Base-by-base conservation (phyloP, 2,888 invertebrate species). In the Podabrus alpinus region DNA sequence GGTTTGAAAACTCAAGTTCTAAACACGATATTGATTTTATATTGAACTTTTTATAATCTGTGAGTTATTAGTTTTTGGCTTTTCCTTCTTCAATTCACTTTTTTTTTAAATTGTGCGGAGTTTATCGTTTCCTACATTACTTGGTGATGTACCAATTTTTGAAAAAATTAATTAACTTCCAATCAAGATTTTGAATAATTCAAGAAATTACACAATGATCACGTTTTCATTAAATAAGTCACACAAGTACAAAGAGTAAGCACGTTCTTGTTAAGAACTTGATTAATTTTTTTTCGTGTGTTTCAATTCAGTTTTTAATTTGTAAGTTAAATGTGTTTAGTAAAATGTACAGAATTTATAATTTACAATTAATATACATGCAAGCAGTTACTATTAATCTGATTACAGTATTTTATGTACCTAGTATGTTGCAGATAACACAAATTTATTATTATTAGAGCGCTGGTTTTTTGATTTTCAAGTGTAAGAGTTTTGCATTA, bases 311-410 rank as follows among this genome's bases (percentile, higher is more conserved):
- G 45, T 45, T 45, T 45, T 45, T 45, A 45, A 45, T 45, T 45
- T 45, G n/a, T 45, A 45, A 13, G 45, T 45, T 45, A 45, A 45
- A 45, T 45, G 45, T n/a, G 45, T 45, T 45, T 45, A n/a, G 45
- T 45, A 13, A 45, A 45, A 45, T 45, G 45, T 45, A 45, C 45
- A 45, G 19, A 64, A 64, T 72, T 66, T 73, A 68, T 64, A 69
- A 73, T 73, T 73, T 73, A 73, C 69, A 66, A 73, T 73, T 73
- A 73, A 73, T 73, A 69, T 68, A 73, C 68, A 45, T 59, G 69
- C 69, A 73, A 73, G 68, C 73, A 45, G 73, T 73, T 68, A 69
- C 66, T 64, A 64, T 21, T 64, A 64, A 64, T 64, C 62, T 64
- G 62, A 64, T 64, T 21, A 21, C 62, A n/a, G 21, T 64, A 64